Conservation (phyloP, 2,113 vertebrate genomes). For the Onychorhynchus coronatus region DNA sequence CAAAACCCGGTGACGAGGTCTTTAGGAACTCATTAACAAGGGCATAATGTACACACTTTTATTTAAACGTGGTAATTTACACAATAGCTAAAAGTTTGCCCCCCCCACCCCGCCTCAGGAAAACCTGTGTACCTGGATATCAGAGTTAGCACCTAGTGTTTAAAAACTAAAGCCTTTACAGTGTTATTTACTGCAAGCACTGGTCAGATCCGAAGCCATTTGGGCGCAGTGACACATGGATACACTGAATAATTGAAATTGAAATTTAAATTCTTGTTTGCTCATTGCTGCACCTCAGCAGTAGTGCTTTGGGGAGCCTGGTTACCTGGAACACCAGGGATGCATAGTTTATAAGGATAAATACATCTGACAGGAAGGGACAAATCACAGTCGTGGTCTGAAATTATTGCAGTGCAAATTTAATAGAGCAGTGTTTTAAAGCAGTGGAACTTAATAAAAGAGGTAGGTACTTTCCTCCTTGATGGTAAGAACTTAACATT, state of each 20-base stretch:
- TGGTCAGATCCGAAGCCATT: neutral
- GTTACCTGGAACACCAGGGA: neutral
- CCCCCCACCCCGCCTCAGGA: neutral
- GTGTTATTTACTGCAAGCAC: neutral
- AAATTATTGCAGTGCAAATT: constrained; percentile 29
- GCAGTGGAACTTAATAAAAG: neutral
- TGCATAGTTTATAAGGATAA: neutral
- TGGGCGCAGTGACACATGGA: neutral
- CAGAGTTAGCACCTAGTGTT: constrained; percentile 61
- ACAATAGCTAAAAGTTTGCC: neutral
- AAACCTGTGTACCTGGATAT: neutral
- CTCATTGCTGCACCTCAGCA: neutral
- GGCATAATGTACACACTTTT: constrained; percentile 26
- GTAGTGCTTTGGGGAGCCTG: neutral
- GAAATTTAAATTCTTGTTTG: neutral
- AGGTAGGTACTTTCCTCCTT: neutral
- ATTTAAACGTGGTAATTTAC: constrained; percentile 57
- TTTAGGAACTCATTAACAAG: neutral
- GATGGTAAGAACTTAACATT: neutral
- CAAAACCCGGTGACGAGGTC: neutral
- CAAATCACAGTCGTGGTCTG: constrained; percentile 34
- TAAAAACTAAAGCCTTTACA: neutral
- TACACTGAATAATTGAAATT: neutral
- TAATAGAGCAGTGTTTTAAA: neutral
- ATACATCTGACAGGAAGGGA: neutral